Percentiles rank a stretch among this genome's conserved stretches.
These are phyloP conservation scores for Gymnarchus niloticus DNA, from an alignment of 2,113 vertebrate species.

Conservation along the genomic window DNA sequence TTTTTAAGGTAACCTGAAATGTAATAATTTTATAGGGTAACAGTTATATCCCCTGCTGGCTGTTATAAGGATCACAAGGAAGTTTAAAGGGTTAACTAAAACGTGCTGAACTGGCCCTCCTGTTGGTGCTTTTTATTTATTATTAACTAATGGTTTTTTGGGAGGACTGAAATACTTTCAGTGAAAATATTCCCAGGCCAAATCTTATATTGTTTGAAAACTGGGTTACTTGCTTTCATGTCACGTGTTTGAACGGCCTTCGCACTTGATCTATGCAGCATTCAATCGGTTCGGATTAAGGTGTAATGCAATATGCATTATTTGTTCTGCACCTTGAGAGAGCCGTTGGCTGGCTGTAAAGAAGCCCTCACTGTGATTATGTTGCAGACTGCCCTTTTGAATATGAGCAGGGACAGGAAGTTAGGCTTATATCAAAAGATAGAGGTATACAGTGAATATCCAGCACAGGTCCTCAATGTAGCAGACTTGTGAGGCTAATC, in stretches of 20 bases:
- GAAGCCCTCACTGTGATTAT: constrained; percentile 30
- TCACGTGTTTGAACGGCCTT: not conserved
- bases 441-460: not conserved
- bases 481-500: not conserved
- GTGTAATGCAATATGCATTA: constrained; percentile 30
- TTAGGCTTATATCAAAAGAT: not conserved
- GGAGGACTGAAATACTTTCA: not conserved
- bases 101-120: not conserved
- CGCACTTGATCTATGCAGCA: constrained; percentile 21
- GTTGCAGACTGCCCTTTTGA: constrained; percentile 26
- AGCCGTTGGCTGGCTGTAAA: constrained; percentile 12
- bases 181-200: not conserved
- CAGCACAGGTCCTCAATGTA: not conserved
- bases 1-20: not conserved
- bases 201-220: not conserved
- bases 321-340: constrained; percentile 24
- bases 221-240: not conserved
- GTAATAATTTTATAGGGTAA: not conserved
- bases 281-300: constrained; percentile 13
- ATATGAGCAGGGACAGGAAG: not conserved
- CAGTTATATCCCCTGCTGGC: not conserved
- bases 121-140: not conserved
- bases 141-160: not conserved
- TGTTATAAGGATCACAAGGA: not conserved
- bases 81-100: not conserved